These are phyloP conservation scores for Drosophila micromelanica DNA, from an alignment of 1,140 invertebrate genomes.

Conservation along the genomic window DNA sequence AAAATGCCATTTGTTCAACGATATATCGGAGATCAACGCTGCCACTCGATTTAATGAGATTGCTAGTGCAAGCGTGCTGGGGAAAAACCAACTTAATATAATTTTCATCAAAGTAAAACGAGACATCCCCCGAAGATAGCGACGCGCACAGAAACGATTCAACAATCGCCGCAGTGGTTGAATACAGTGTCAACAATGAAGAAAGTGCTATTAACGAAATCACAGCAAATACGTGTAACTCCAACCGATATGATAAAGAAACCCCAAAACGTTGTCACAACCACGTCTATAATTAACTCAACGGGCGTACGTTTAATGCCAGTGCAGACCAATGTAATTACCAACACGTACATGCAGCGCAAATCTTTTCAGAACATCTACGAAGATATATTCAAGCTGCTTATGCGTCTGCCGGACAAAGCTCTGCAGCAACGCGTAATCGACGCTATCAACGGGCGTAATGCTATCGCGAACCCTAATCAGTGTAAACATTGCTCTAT, in stretches of 20 bases:
- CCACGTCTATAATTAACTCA: neutral
- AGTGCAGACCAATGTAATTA: conserved; percentile 29
- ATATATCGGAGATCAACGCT: conserved; percentile 20
- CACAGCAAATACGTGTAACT: conserved; percentile 45
- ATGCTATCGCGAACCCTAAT: conserved; percentile 39
- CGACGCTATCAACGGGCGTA: conserved; percentile 66
- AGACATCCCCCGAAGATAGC: conserved; percentile 39
- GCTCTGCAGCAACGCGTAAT: conserved; percentile 70
- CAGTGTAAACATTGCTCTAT: conserved; percentile 52
- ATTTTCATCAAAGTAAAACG: conserved; percentile 36
- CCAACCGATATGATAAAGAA: conserved; percentile 29
- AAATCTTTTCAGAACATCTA: conserved; percentile 61
- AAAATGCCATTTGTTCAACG: neutral
- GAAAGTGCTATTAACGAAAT: conserved; percentile 71
- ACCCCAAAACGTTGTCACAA: conserved; percentile 6
- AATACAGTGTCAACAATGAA: conserved; percentile 48
- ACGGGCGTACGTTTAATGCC: conserved; percentile 22
- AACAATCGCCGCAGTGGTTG: neutral
- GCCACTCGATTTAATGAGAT: conserved; percentile 1
- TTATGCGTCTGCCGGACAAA: conserved; percentile 73
- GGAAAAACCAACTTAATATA: conserved; percentile 62
- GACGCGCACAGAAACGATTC: neutral
- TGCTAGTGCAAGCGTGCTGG: conserved; percentile 49
- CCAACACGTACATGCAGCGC: conserved; percentile 60
- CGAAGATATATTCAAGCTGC: conserved; percentile 68